Evolutionary conservation across 2,888 invertebrate genomes (phyloP).

Genomic region (Andrena bicolor): DNA sequence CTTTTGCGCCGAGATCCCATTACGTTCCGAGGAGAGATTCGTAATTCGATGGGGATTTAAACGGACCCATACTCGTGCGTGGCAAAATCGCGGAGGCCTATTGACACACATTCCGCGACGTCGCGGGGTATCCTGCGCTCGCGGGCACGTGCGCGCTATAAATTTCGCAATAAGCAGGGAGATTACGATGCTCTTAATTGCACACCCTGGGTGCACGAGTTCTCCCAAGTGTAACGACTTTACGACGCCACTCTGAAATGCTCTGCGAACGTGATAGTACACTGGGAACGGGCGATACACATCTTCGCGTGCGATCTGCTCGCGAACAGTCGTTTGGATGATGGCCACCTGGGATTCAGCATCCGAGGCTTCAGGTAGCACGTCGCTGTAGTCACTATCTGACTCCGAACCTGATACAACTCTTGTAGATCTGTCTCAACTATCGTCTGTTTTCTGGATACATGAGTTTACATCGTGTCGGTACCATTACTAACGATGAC

Average conservation of each 20-base stretch:
- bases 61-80: background rate
- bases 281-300: constrained; percentile 50
- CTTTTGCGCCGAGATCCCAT: constrained; percentile 1
- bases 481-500: background rate
- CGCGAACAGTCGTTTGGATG: constrained; percentile 1
- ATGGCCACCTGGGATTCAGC: background rate
- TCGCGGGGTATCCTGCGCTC: background rate
- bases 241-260: constrained; percentile 53
- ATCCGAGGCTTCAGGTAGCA: background rate
- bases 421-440: no score
- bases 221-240: constrained; percentile 57
- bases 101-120: constrained; percentile 7
- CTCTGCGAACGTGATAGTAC: constrained; percentile 57
- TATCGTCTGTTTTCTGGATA: no score
- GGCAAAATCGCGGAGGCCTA: background rate
- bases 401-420: background rate
- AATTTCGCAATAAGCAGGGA: constrained; percentile 30
- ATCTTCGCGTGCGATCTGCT: constrained; percentile 59
- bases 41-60: constrained; percentile 1
- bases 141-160: constrained; percentile 46
- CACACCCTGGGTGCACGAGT: constrained; percentile 34
- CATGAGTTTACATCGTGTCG: no score
- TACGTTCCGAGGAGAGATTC: background rate
- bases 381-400: background rate
- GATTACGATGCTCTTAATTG: constrained; percentile 68